These are phyloP conservation scores for Ostrea denselamellosa DNA, from an alignment of 1,140 invertebrate genomes.

Conservation along the genomic window DNA sequence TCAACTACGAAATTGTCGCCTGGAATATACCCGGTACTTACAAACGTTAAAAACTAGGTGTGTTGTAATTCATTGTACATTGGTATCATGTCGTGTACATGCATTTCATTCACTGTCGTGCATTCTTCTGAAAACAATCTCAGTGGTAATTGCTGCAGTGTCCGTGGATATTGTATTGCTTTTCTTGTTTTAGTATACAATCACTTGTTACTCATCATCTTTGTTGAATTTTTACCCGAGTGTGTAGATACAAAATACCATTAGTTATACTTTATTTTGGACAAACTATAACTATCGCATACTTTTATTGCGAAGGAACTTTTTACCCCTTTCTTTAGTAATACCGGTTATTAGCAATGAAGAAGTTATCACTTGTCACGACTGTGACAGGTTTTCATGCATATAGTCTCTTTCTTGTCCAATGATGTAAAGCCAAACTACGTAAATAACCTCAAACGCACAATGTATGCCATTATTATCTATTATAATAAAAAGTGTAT, in stretches of 20 bases:
- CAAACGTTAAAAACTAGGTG: no score
- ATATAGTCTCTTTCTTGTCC: neutral
- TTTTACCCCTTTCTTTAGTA: neutral
- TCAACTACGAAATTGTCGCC: no score
- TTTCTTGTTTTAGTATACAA: neutral
- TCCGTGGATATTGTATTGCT: neutral
- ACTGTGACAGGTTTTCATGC: neutral
- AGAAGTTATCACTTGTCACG: neutral
- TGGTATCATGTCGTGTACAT: no score
- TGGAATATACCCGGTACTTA: no score
- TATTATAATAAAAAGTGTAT: neutral
- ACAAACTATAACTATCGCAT: neutral
- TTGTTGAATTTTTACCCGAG: constrained; percentile 14
- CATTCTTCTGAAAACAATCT: neutral
- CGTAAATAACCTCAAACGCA: neutral
- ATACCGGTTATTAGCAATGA: neutral
- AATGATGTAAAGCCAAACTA: neutral
- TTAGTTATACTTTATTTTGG: neutral
- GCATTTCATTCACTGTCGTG: neutral
- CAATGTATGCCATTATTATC: neutral
- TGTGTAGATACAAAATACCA: neutral
- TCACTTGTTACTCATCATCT: constrained; percentile 15
- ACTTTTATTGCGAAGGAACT: constrained; percentile 6
- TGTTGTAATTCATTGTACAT: no score
- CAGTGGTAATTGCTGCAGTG: neutral